Conservation (phyloP, 1,140 invertebrate species). For the Drosophila sp. region DNA sequence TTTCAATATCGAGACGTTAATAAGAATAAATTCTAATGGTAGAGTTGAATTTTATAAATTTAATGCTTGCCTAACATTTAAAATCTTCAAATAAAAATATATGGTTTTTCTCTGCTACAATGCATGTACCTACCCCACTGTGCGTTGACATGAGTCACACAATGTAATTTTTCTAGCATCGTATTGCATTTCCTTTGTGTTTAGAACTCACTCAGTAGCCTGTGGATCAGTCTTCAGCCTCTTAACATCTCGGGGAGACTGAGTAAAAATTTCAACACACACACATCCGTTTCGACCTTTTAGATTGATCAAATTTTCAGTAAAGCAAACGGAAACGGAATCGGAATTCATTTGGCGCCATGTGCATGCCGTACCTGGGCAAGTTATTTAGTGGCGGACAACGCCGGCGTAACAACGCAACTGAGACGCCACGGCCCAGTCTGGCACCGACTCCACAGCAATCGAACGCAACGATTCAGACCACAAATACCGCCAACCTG, state of each 20-base stretch:
- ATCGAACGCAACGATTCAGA: conserved; percentile 33
- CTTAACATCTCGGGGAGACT: not conserved
- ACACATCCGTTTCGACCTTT: conserved; percentile 1
- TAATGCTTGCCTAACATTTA: too few species aligned
- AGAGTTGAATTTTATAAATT: not conserved
- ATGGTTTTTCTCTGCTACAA: too few species aligned
- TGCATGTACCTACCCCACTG: not conserved
- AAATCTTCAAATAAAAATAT: too few species aligned
- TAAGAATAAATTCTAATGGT: not conserved
- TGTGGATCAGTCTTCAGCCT: not conserved
- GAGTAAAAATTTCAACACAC: not conserved
- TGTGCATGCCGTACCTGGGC: conserved; percentile 57
- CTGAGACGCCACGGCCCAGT: conserved; percentile 33
- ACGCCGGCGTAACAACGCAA: conserved; percentile 26
- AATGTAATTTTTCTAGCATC: not conserved
- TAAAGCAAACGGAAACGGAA: not conserved
- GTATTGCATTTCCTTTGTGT: not conserved
- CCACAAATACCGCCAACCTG: not conserved
- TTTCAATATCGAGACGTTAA: not conserved
- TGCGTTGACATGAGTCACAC: not conserved
- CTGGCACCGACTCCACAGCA: conserved; percentile 32
- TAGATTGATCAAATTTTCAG: conserved; percentile 2
- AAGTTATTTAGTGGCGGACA: conserved; percentile 40
- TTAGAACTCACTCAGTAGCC: not conserved
- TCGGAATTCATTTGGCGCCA: conserved; percentile 2